Percentiles rank a stretch among this genome's conserved stretches.
These are phyloP conservation scores for Puntigrus tetrazona DNA, from an alignment of 2,113 vertebrate species.

Conservation along the genomic window DNA sequence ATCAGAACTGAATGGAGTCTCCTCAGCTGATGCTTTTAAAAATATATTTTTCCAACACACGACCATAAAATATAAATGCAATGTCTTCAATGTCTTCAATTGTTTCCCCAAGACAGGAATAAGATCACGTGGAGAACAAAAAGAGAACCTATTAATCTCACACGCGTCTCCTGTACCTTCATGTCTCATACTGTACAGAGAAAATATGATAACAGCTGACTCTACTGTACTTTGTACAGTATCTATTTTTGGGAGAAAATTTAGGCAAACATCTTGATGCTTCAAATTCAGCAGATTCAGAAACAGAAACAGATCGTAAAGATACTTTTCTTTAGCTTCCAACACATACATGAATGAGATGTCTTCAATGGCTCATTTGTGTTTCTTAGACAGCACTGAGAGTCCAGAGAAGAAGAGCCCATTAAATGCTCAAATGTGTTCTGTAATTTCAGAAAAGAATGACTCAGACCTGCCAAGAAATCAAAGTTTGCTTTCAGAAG, in stretches of 20 bases:
- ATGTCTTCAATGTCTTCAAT: not conserved
- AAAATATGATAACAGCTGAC: not conserved
- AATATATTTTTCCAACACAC: not conserved
- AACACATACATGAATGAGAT: not conserved
- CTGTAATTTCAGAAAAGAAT: not conserved
- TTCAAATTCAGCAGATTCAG: too few species aligned
- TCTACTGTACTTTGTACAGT: too few species aligned
- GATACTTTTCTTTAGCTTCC: not conserved
- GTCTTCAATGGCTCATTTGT: not conserved
- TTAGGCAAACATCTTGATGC: not conserved
- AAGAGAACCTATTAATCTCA: not conserved
- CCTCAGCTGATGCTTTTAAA: not conserved
- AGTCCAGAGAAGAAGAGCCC: not conserved
- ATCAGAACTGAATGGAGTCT: not conserved
- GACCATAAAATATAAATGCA: too few species aligned
- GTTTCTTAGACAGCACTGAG: not conserved
- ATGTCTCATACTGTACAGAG: not conserved
- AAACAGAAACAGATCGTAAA: too few species aligned
- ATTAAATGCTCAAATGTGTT: not conserved
- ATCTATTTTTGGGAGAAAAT: not conserved
- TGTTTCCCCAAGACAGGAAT: not conserved
- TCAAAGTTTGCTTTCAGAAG: not conserved
- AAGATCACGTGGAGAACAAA: not conserved
- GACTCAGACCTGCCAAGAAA: not conserved
- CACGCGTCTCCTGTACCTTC: not conserved